Evolutionary conservation across 2,113 vertebrate species (phyloP).

Genomic region (Poicephalus gulielmi): DNA sequence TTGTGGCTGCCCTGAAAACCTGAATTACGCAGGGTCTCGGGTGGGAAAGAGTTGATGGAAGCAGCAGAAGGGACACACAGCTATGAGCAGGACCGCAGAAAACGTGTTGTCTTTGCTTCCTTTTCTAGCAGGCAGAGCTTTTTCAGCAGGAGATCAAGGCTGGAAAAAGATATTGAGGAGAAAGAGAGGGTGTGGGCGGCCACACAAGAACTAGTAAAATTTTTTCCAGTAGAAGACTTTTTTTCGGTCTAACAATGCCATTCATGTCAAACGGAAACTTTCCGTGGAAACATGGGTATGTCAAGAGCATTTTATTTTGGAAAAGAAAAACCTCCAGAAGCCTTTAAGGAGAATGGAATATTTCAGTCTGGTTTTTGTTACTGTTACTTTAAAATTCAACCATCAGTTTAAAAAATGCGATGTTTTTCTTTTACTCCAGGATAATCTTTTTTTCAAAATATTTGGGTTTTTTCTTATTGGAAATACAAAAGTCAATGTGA

Average conservation of each 20-base stretch:
- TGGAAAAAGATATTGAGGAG: background rate
- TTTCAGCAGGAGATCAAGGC: background rate
- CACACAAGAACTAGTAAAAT: background rate
- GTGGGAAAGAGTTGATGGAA: background rate
- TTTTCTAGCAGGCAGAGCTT: background rate
- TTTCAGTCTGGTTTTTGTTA: background rate
- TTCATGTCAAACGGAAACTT: conserved; percentile 12
- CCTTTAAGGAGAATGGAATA: background rate
- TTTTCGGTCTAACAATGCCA: background rate
- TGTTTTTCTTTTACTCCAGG: background rate
- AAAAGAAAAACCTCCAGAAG: background rate
- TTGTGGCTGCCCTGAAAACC: background rate
- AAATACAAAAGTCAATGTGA: background rate
- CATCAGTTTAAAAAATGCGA: background rate
- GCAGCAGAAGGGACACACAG: rapidly evolving
- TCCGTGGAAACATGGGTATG: background rate
- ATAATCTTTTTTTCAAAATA: background rate
- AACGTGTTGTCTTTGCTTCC: background rate
- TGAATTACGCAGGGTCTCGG: background rate
- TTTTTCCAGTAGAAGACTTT: background rate
- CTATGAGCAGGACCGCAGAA: background rate
- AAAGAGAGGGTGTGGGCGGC: background rate
- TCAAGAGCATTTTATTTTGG: background rate
- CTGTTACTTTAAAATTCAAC: background rate
- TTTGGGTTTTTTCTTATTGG: background rate